Percentiles rank a stretch among this genome's conserved stretches.
Evolutionary conservation across 2,888 invertebrate species (phyloP).

Genomic region (Hofmannophila pseudospretella): DNA sequence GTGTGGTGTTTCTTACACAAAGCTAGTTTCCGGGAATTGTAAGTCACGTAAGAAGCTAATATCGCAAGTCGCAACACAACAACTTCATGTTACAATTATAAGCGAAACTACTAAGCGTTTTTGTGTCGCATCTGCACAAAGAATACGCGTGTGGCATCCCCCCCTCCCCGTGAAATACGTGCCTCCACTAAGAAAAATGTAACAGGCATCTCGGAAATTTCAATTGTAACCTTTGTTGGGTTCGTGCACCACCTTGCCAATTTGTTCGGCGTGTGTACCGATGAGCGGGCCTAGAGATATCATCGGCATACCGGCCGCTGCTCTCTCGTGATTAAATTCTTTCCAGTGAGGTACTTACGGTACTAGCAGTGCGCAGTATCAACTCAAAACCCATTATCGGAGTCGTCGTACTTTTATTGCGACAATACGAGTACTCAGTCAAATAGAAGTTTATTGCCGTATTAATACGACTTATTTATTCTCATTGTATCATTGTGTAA

Average conservation of each 20-base stretch:
- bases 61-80: too few relatives aligned
- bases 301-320: constrained; percentile 62
- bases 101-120: constrained; percentile 36
- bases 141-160: constrained; percentile 42
- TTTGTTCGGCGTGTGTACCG: constrained; percentile 53
- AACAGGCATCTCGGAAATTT: constrained; percentile 70
- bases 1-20: constrained; percentile 7
- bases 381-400: constrained; percentile 10
- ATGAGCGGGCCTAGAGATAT: constrained; percentile 47
- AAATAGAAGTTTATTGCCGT: constrained; percentile 8
- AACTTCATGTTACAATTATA: constrained; percentile 56
- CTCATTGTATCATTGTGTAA: constrained; percentile 16
- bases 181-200: constrained; percentile 65
- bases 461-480: constrained; percentile 12
- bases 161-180: constrained; percentile 61
- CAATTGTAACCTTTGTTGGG: constrained; percentile 68
- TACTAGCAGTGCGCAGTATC: constrained; percentile 16
- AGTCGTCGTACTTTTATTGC: constrained; percentile 30
- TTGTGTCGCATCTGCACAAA: constrained; percentile 48
- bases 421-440: constrained; percentile 8
- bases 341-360: constrained; percentile 41
- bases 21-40: constrained; percentile 16
- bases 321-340: constrained; percentile 70
- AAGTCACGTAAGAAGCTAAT: constrained; percentile 46
- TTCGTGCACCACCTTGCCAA: constrained; percentile 56